A percentile compares a stretch with the other conserved stretches of the same genome.
Evolutionary conservation across 92 coral and sea anemone genomes (phyloP).

Genomic region (Actinostola sp.): DNA sequence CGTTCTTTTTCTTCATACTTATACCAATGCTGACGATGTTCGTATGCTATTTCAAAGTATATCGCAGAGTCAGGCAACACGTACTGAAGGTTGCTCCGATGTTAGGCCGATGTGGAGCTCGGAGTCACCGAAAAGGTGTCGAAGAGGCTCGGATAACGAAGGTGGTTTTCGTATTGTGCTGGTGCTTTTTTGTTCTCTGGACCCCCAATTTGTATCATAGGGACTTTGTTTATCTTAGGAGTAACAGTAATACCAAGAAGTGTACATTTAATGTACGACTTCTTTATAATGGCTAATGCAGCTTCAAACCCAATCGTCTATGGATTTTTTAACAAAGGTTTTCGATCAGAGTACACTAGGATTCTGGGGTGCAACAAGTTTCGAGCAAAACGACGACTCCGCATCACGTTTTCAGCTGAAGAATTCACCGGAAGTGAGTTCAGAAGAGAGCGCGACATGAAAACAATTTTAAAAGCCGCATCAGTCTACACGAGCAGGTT

Average conservation of each 20-base stretch:
- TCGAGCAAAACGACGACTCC: not conserved
- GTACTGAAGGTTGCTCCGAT: slow-evolving; percentile 36
- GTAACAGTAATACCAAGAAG: slow-evolving; percentile 37
- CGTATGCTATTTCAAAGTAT: slow-evolving; percentile 60
- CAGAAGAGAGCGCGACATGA: not conserved
- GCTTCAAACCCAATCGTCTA: slow-evolving; percentile 63
- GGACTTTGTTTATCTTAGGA: slow-evolving; percentile 42
- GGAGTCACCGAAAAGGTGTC: slow-evolving; percentile 25
- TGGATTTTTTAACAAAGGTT: slow-evolving; percentile 59
- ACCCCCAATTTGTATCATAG: slow-evolving; percentile 56
- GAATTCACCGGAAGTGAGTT: not conserved
- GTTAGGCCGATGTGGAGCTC: not conserved
- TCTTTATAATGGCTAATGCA: slow-evolving; percentile 31
- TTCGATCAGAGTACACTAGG: slow-evolving; percentile 47
- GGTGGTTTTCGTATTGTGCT: slow-evolving; percentile 44
- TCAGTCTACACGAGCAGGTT: too few relatives aligned
- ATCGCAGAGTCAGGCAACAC: slow-evolving; percentile 52
- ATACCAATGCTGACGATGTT: slow-evolving; percentile 31
- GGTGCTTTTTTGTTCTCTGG: slow-evolving; percentile 54
- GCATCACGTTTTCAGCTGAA: not conserved
- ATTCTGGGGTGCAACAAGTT: slow-evolving; percentile 35
- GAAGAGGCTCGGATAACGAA: slow-evolving; percentile 57
- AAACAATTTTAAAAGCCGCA: not conserved
- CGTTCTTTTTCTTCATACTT: slow-evolving; percentile 37
- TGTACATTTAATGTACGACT: slow-evolving; percentile 62